phyloP scores from a whole-genome alignment of 2,113 vertebrate genomes.

The Pholis gunnellus region DNA sequence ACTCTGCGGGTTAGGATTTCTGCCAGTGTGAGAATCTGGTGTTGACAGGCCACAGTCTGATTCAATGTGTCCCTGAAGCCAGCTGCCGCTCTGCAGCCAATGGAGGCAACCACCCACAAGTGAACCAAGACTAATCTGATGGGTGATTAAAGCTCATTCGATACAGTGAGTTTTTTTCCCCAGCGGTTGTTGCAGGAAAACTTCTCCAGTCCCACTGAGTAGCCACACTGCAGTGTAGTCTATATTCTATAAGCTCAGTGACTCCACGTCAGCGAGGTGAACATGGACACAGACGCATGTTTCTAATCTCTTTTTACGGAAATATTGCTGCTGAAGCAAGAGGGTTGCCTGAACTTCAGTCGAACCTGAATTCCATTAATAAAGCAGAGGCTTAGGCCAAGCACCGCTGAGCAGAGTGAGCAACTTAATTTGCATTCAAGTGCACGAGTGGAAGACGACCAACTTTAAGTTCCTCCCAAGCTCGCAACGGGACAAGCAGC shows the following conservation, averaged over 20 bases:
- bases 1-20: slow-evolving; percentile 64
- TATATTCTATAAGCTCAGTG: background rate
- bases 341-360: slow-evolving; percentile 47
- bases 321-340: slow-evolving; percentile 6
- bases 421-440: slow-evolving; percentile 50
- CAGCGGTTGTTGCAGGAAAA: slow-evolving; percentile 32
- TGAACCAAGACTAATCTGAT: slow-evolving; percentile 75
- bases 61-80: slow-evolving; percentile 79
- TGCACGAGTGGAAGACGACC: slow-evolving; percentile 28
- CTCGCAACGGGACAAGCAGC: slow-evolving; percentile 1
- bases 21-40: slow-evolving; percentile 68
- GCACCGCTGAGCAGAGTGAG: slow-evolving; percentile 40
- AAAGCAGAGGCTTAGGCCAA: slow-evolving; percentile 44
- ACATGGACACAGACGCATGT: background rate
- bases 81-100: slow-evolving; percentile 76
- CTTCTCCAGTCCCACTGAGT: background rate
- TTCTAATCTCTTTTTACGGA: slow-evolving; percentile 6
- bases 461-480: slow-evolving; percentile 28
- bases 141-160: slow-evolving; percentile 72
- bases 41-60: slow-evolving; percentile 75
- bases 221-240: background rate
- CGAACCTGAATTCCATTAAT: slow-evolving; percentile 65
- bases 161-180: slow-evolving; percentile 15
- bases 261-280: slow-evolving; percentile 26
- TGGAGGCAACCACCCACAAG: slow-evolving; percentile 72